These are phyloP conservation scores for Chironomus tentans DNA, from an alignment of 2,888 invertebrate species.

Conservation along the genomic window DNA sequence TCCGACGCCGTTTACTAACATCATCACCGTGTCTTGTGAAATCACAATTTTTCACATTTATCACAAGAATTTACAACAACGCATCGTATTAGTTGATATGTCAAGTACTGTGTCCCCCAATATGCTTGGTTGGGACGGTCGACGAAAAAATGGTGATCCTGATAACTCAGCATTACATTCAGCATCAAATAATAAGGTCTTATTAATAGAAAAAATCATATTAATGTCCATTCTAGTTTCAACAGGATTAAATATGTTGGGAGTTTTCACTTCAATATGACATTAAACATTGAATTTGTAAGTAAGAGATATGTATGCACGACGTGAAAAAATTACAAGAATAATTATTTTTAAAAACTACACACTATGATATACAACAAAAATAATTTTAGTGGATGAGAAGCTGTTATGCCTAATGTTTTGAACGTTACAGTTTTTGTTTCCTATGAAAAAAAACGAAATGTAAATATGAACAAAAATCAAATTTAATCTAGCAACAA, in stretches of 20 bases:
- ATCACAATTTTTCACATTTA: conserved; percentile 42
- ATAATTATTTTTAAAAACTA: too few relatives aligned
- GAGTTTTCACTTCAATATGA: not conserved
- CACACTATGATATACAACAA: too few relatives aligned
- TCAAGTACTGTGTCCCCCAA: conserved; percentile 41
- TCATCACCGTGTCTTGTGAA: conserved; percentile 39
- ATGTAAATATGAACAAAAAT: too few relatives aligned
- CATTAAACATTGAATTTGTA: not conserved
- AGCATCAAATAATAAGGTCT: not conserved
- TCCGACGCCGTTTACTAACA: conserved; percentile 38
- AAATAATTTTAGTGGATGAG: too few relatives aligned
- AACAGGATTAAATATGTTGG: not conserved
- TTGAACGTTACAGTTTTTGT: too few relatives aligned
- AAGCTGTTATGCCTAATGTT: too few relatives aligned
- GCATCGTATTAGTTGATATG: conserved; percentile 37
- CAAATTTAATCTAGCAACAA: too few relatives aligned
- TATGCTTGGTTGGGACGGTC: conserved; percentile 40
- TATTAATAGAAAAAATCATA: too few relatives aligned
- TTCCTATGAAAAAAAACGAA: too few relatives aligned
- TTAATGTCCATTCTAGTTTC: too few relatives aligned
- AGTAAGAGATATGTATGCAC: not conserved
- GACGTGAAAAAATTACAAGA: too few relatives aligned
- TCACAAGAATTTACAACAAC: conserved; percentile 42
- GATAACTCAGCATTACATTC: conserved; percentile 42
- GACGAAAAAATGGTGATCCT: conserved; percentile 39